Conservation (phyloP, 2,113 vertebrate genomes). For the Xyrauchen texanus region DNA sequence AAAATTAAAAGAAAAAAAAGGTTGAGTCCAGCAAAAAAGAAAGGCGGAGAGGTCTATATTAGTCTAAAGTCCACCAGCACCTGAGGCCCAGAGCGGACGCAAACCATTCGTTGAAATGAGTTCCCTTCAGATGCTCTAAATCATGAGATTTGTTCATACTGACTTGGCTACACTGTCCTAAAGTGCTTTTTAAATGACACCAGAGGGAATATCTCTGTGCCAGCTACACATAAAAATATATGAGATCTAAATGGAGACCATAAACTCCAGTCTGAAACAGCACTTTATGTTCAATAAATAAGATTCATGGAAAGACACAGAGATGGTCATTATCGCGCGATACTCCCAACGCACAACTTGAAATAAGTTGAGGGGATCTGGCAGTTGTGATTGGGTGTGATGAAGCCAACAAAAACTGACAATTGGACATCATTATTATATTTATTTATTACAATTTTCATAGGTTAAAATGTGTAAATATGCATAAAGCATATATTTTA, state of each 20-base stretch:
- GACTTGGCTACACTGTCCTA: constrained; percentile 45
- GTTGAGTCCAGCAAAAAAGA: constrained; percentile 18
- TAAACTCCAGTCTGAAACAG: constrained; percentile 56
- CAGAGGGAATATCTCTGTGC: constrained; percentile 51
- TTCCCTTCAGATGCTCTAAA: constrained; percentile 47
- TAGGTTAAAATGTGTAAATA: no score
- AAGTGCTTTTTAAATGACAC: constrained; percentile 53
- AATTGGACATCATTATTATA: not conserved
- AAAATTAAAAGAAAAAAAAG: constrained; percentile 10
- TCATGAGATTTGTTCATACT: constrained; percentile 48
- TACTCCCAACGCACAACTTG: constrained; percentile 44
- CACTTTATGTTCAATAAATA: constrained; percentile 56
- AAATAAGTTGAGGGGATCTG: constrained; percentile 47
- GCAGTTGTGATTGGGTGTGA: constrained; percentile 39
- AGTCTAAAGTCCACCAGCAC: constrained; percentile 23
- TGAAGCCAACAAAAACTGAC: not conserved
- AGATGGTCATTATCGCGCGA: constrained; percentile 48
- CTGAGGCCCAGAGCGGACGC: constrained; percentile 24
- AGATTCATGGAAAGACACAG: constrained; percentile 56
- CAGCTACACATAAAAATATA: constrained; percentile 59
- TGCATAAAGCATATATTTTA: no score
- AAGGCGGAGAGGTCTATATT: constrained; percentile 14
- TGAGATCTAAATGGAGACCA: constrained; percentile 55
- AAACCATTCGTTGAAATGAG: constrained; percentile 44
- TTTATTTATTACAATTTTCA: no score